Percentiles rank a stretch among this genome's conserved stretches.
Evolutionary conservation across 1,140 invertebrate species (phyloP).

Genomic region (Anagrus nilaparvatae): DNA sequence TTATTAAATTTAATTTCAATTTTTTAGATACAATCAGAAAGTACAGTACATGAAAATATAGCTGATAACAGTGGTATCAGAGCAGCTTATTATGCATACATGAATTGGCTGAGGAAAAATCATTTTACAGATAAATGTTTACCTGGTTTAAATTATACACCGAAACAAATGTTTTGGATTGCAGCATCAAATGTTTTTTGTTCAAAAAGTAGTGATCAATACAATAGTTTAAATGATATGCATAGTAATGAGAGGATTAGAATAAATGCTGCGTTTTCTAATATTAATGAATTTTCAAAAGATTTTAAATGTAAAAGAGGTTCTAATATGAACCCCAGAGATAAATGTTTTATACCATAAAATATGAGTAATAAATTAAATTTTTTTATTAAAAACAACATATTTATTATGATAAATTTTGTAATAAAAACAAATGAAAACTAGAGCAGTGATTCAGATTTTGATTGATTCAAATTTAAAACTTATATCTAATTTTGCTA

Average conservation of each 20-base stretch:
- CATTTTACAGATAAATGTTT: constrained; percentile 27
- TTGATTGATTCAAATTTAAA: no score
- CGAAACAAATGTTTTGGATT: constrained; percentile 54
- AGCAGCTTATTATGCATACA: constrained; percentile 46
- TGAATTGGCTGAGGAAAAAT: constrained; percentile 31
- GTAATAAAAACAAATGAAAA: no score
- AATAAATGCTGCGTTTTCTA: background rate
- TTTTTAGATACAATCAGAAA: no score
- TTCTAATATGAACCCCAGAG: constrained; percentile 70
- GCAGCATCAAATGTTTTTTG: constrained; percentile 47
- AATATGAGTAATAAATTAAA: no score
- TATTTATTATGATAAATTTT: no score
- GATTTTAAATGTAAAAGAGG: constrained; percentile 65
- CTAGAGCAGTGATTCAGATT: no score
- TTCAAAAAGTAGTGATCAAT: constrained; percentile 42
- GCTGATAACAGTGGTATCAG: constrained; percentile 53
- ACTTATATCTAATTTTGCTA: no score
- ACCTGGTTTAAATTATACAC: constrained; percentile 40
- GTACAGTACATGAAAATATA: constrained; percentile 44
- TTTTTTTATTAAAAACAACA: no score
- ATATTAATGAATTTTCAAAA: constrained; percentile 59
- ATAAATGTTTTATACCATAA: constrained; percentile 83
- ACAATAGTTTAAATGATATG: constrained; percentile 30
- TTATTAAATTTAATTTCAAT: no score
- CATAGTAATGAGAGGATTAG: constrained; percentile 23